Evolutionary conservation across 1,140 invertebrate species (phyloP), one percentile per base, ranked within the genome.

Genomic region (Aphelenchoides avenae): DNA sequence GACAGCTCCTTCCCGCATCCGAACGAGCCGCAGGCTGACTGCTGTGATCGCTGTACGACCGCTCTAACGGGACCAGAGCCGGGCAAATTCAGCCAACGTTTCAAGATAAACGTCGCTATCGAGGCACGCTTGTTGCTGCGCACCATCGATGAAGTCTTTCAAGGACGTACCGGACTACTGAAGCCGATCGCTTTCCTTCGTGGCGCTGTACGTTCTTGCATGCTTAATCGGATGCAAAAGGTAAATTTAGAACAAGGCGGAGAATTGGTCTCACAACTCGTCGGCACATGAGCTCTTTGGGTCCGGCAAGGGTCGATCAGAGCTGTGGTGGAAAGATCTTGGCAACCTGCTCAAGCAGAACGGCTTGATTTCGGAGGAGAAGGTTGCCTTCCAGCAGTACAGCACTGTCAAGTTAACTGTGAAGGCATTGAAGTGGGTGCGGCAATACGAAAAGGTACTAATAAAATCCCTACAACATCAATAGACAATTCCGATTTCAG

Each of bases 21-120:
- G 27, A 54, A 58, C 24, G 27, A 26, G 15, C 56, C 56, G 31
- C 20, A 40, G 15, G 15, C 20, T 13, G 56, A 58, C 47, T 58
- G 56, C n/a, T 58, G 56, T 58, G 56, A 58, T 42, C 53, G 57
- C 57, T 58, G 56, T 33, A 24, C 26, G 36, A 58, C 42, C 40
- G 18, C 34, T n/a, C 20, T 31, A 13, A 37, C 42, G 18, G 33
- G 42, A 42, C 27, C 40, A 29, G 31, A 42, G 33, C 37, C 36
- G 29, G 44, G 36, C 13, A 24, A 31, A 6, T n/a, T n/a, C 36
- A 60, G 11, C 9, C 24, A n/a, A 18, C 18, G 6, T 13, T 39
- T 7, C 50, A 13, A 13, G 18, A 36, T 13, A 36, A 13, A 36
- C 34, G 18, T 36, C 34, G 18, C 34, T 36, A 36, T 36, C 18